Conservation (phyloP, 1,140 invertebrate genomes). For the Nebria ingens region DNA sequence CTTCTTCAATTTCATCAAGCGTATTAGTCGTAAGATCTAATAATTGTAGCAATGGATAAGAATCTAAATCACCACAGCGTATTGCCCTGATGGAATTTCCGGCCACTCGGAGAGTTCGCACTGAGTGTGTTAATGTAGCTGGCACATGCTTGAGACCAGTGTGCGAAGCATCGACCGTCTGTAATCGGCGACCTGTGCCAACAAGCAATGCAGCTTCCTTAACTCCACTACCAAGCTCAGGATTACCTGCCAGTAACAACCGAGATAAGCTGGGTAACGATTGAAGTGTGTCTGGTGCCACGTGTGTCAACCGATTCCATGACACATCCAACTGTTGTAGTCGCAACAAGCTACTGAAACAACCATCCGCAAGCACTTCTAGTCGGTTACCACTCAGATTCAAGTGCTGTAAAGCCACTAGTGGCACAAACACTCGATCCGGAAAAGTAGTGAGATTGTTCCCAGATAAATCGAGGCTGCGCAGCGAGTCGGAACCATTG, state of each 20-base stretch:
- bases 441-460: constrained; percentile 51
- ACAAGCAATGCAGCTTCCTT: constrained; percentile 49
- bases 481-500: constrained; percentile 32
- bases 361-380: constrained; percentile 40
- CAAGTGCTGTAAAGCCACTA: constrained; percentile 53
- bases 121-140: constrained; percentile 70
- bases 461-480: constrained; percentile 48
- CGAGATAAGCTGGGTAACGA: constrained; percentile 64
- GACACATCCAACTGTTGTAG: constrained; percentile 73
- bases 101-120: constrained; percentile 64
- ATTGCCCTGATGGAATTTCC: constrained; percentile 56
- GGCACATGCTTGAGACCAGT: constrained; percentile 71
- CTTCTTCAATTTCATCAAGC: constrained; percentile 69
- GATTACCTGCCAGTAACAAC: constrained; percentile 63
- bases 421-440: constrained; percentile 42
- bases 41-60: constrained; percentile 71
- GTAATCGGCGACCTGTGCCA: constrained; percentile 57
- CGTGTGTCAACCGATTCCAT: constrained; percentile 57
- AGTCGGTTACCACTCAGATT: constrained; percentile 62
- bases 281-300: constrained; percentile 62
- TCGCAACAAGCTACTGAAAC: constrained; percentile 51
- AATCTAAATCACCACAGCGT: constrained; percentile 75
- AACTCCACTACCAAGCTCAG: constrained; percentile 44
- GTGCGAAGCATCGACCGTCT: constrained; percentile 71
- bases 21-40: constrained; percentile 73